A percentile compares a stretch with the other conserved stretches of the same genome.
Conservation (phyloP, 1,140 invertebrate genomes). For the Nautilus pompilius region DNA sequence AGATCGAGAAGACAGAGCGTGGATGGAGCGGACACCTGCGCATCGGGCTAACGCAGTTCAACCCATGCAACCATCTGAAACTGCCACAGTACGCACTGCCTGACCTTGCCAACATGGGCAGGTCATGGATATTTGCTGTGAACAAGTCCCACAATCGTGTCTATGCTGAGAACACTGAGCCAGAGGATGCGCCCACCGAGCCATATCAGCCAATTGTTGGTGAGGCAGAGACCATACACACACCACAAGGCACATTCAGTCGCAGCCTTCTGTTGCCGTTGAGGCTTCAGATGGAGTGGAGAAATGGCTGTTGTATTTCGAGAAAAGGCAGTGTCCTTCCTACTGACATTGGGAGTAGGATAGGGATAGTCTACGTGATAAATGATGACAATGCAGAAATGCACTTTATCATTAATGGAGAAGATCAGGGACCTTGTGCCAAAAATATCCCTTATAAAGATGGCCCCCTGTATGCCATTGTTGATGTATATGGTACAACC, state of each 20-base stretch:
- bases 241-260: conserved; percentile 74
- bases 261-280: conserved; percentile 67
- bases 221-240: conserved; percentile 66
- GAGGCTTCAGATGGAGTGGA: conserved; percentile 15
- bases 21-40: conserved; percentile 95
- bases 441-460: conserved; percentile 78
- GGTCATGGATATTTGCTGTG: conserved; percentile 81
- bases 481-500: conserved; percentile 95
- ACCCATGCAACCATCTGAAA: conserved; percentile 42
- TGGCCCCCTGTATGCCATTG: conserved; percentile 81
- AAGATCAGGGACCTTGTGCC: conserved; percentile 58
- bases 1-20: conserved; percentile 89
- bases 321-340: conserved; percentile 56
- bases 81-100: conserved; percentile 84
- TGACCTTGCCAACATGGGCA: conserved; percentile 79
- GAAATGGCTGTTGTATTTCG: conserved; percentile 10
- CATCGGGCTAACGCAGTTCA: conserved; percentile 77
- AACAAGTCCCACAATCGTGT: conserved; percentile 76
- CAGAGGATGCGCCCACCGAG: conserved; percentile 17
- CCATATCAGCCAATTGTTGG: conserved; percentile 48
- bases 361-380: conserved; percentile 88
- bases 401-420: conserved; percentile 95
- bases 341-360: conserved; percentile 82
- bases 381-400: conserved; percentile 76
- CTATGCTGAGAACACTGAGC: conserved; percentile 21